Evolutionary conservation across 2,888 invertebrate genomes (phyloP).

Genomic region (Stratiomys singularior): DNA sequence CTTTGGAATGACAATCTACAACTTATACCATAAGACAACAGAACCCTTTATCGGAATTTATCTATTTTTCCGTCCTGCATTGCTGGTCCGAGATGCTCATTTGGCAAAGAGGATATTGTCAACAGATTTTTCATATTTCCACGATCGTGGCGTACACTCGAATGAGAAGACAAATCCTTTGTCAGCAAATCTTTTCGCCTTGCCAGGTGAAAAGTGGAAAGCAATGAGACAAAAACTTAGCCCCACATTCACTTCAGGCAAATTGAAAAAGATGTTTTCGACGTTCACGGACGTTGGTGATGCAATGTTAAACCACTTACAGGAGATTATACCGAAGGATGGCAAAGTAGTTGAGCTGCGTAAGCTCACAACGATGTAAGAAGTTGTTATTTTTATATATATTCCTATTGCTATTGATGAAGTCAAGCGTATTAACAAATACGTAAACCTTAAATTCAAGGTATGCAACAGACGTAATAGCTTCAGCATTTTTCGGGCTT

Average conservation of each 20-base stretch:
- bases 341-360: conserved; percentile 68
- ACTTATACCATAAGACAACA: conserved; percentile 57
- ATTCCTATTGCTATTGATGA: not conserved
- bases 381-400: not conserved
- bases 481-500: conserved; percentile 60
- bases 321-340: conserved; percentile 47
- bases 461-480: conserved; percentile 61
- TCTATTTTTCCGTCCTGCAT: conserved; percentile 47
- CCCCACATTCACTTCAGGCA: conserved; percentile 72
- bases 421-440: not conserved
- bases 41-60: conserved; percentile 56
- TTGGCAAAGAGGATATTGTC: conserved; percentile 58
- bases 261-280: conserved; percentile 71
- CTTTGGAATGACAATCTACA: conserved; percentile 55
- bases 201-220: conserved; percentile 71
- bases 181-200: conserved; percentile 69
- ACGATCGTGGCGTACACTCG: conserved; percentile 70
- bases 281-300: conserved; percentile 64
- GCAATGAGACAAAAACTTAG: conserved; percentile 70
- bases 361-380: conserved; percentile 49
- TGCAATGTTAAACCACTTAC: conserved; percentile 53
- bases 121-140: conserved; percentile 65
- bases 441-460: conserved; percentile 47
- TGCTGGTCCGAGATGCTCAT: conserved; percentile 55
- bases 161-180: conserved; percentile 70